These are phyloP conservation scores for Poecilia gillii DNA, from an alignment of 2,797 vertebrate species.

Conservation along the genomic window DNA sequence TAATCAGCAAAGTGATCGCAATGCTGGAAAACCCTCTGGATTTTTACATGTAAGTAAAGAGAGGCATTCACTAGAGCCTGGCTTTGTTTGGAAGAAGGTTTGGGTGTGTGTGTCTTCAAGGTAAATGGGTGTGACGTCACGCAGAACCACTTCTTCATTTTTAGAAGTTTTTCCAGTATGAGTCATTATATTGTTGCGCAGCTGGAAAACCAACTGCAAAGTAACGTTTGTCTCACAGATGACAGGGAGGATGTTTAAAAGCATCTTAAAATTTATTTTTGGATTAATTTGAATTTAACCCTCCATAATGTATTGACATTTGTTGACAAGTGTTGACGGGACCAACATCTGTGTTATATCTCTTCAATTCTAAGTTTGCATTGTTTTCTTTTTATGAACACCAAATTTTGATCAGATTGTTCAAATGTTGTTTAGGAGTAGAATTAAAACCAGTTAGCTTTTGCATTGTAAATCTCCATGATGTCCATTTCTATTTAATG, in stretches of 20 bases:
- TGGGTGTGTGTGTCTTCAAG: conserved; percentile 15
- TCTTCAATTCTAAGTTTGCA: not conserved
- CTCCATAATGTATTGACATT: not conserved
- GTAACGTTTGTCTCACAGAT: not conserved
- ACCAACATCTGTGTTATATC: not conserved
- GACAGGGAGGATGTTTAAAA: not conserved
- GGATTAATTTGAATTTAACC: not conserved
- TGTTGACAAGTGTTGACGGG: not conserved
- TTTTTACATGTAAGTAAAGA: conserved; percentile 87
- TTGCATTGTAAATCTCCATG: not conserved
- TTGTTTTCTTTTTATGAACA: not conserved
- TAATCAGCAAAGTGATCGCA: conserved; percentile 56
- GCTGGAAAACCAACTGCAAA: not conserved
- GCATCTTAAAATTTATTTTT: not conserved
- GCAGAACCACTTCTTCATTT: not conserved
- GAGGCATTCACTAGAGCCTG: not conserved
- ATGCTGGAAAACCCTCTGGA: conserved; percentile 74
- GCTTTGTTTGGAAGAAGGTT: not conserved
- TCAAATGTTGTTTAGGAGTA: not conserved
- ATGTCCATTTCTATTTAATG: not conserved
- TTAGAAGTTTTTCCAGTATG: conserved; percentile 18
- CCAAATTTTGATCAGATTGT: not conserved
- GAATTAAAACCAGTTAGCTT: not conserved
- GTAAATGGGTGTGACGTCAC: conserved; percentile 9
- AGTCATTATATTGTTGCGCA: conserved; percentile 18